A percentile compares a stretch with the other conserved stretches of the same genome.
phyloP scores from a whole-genome alignment of 2,113 vertebrate species.

The Buteo buteo region DNA sequence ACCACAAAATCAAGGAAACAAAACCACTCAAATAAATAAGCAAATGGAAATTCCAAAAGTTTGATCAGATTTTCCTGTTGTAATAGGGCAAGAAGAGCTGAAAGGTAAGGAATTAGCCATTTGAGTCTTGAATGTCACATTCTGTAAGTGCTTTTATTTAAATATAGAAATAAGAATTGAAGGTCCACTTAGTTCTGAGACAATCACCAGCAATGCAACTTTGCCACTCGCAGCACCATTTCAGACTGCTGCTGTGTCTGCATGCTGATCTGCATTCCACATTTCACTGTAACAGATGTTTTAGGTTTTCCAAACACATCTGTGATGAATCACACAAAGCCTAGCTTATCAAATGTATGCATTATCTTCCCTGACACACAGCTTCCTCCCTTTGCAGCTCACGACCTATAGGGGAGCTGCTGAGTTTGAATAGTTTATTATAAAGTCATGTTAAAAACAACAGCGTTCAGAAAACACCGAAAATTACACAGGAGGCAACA shows the following conservation, averaged over 20 bases:
- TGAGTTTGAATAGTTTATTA: neutral
- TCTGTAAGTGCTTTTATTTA: neutral
- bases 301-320: conserved; percentile 82
- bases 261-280: conserved; percentile 62
- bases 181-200: neutral
- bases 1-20: neutral
- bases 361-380: neutral
- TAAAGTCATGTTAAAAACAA: neutral
- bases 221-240: neutral
- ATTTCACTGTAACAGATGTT: conserved; percentile 74
- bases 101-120: neutral
- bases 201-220: neutral
- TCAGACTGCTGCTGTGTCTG: conserved; percentile 60
- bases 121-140: neutral
- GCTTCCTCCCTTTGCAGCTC: neutral
- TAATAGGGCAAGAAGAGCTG: neutral
- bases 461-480: neutral
- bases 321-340: conserved; percentile 80
- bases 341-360: conserved; percentile 62
- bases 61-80: neutral
- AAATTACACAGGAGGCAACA: neutral
- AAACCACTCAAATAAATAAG: neutral
- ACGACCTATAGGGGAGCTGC: neutral
- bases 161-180: rapidly evolving
- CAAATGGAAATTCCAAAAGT: neutral